A percentile compares a stretch with the other conserved stretches of the same genome.
phyloP scores from a whole-genome alignment of 2,888 invertebrate genomes.

The Biston betularia region DNA sequence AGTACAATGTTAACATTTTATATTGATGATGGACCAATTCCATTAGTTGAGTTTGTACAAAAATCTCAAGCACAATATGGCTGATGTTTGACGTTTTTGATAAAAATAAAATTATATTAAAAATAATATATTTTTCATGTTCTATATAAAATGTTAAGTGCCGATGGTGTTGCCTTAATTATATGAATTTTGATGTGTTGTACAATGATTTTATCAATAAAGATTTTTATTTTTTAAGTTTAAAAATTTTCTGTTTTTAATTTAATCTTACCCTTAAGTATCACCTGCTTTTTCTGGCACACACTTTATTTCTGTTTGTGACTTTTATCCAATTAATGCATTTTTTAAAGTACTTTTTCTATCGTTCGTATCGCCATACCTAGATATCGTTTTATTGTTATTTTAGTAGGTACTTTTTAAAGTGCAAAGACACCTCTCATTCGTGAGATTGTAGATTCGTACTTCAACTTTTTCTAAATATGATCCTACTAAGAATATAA shows the following conservation, averaged over 20 bases:
- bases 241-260: constrained; percentile 59
- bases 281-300: constrained; percentile 17
- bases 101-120: constrained; percentile 34
- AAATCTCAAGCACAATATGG: constrained; percentile 81
- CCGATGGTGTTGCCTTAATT: constrained; percentile 72
- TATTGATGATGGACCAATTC: constrained; percentile 57
- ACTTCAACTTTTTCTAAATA: no score
- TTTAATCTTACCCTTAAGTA: constrained; percentile 15
- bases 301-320: neutral
- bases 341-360: no score
- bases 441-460: no score
- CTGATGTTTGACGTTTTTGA: constrained; percentile 83
- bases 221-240: constrained; percentile 81
- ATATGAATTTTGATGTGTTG: constrained; percentile 63
- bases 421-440: no score
- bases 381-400: no score
- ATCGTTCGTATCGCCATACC: no score
- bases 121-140: constrained; percentile 32
- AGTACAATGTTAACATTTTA: constrained; percentile 39
- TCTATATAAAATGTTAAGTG: constrained; percentile 48
- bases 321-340: neutral
- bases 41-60: constrained; percentile 56
- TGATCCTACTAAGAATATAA: no score
- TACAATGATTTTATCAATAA: constrained; percentile 75
- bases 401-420: no score